phyloP scores from a whole-genome alignment of 2,113 vertebrate genomes.

The Stigmatopora argus region DNA sequence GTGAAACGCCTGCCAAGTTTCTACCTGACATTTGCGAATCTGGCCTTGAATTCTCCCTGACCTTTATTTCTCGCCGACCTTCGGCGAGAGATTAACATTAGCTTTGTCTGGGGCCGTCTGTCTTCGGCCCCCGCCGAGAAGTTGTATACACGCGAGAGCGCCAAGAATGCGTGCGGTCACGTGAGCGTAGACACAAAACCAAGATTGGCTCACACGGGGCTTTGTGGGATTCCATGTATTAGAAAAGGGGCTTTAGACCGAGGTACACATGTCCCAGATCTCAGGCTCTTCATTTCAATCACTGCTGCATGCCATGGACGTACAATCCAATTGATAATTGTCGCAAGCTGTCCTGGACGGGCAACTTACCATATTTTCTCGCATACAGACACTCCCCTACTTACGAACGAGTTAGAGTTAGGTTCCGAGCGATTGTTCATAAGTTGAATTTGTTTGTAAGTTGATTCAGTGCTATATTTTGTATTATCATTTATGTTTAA shows the following conservation, averaged over 20 bases:
- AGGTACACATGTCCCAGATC: constrained; percentile 56
- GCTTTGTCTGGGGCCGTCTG: constrained; percentile 51
- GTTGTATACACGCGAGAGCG: neutral
- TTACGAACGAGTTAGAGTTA: too few species aligned
- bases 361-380: too few species aligned
- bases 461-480: too few species aligned
- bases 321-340: too few species aligned
- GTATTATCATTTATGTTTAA: too few species aligned
- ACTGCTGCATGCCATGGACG: too few species aligned
- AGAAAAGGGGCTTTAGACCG: constrained; percentile 50
- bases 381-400: too few species aligned
- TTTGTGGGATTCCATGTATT: constrained; percentile 53
- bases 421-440: too few species aligned
- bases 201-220: constrained; percentile 40
- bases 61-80: constrained; percentile 29
- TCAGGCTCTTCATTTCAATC: constrained; percentile 30
- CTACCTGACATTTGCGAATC: constrained; percentile 56
- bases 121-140: constrained; percentile 33
- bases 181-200: constrained; percentile 37
- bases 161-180: constrained; percentile 29
- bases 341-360: too few species aligned
- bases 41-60: constrained; percentile 25
- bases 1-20: constrained; percentile 37
- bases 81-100: constrained; percentile 56
- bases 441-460: too few species aligned